Conservation (phyloP, 2,113 vertebrate species). For the Plotosus lineatus region DNA sequence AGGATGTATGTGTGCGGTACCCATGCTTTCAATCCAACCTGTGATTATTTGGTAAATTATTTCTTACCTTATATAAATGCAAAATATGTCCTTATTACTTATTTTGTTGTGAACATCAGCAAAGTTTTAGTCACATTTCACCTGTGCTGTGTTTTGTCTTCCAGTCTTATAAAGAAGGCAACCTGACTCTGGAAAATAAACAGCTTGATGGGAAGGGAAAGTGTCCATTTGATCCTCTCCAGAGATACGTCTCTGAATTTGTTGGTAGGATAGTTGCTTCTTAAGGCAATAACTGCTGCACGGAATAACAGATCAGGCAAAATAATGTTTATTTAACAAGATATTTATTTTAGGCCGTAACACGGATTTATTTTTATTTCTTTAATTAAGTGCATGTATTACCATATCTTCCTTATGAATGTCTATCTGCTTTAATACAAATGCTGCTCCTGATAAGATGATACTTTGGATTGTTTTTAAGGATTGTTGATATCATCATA, state of each 20-base stretch:
- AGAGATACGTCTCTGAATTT: constrained; percentile 69
- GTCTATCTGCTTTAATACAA: not conserved
- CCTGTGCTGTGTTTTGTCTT: not conserved
- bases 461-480: not conserved
- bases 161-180: constrained; percentile 63
- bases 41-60: constrained; percentile 73
- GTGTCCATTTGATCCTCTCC: constrained; percentile 76
- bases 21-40: constrained; percentile 74
- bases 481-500: not conserved
- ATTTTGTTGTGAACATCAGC: not conserved
- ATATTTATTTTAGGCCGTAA: no score
- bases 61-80: not conserved
- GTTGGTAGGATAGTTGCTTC: constrained; percentile 70
- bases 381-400: not conserved
- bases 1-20: constrained; percentile 77
- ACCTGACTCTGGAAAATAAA: constrained; percentile 62
- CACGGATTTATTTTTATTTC: no score
- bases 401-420: not conserved
- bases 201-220: constrained; percentile 73
- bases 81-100: not conserved
- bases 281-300: not conserved
- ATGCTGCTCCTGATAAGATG: not conserved
- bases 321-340: not conserved
- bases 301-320: not conserved
- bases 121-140: not conserved